Base-by-base conservation (phyloP, 2,888 invertebrate genomes). In the Automeris io region DNA sequence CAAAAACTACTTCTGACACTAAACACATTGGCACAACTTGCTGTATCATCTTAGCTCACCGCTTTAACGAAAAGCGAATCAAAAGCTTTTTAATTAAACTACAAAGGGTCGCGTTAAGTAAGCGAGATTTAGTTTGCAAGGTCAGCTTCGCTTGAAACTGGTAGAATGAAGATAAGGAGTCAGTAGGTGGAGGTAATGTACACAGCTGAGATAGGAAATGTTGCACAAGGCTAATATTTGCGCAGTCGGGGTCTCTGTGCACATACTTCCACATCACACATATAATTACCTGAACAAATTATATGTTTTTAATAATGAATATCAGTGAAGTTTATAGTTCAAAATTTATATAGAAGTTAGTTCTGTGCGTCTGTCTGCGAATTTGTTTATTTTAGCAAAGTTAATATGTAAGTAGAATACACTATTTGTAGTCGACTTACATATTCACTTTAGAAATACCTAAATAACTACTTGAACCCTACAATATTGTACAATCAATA, bases 171-270 rank as follows among this genome's bases (percentile, higher is more conserved):
- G 79, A 80, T 82, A 80, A 80, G 70, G 59, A 60, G 53, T 47
- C 50, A 57, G 61, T 58, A 63, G 64, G 61, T 61, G 61, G 61
- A 68, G 61, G 62, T 63, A 70, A 63, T 67, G 67, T 76, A 78
- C 69, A 74, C 64, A 74, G 42, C 41, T 45, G 49, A 70, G 71
- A 76, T 75, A 77, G 61, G 57, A 53, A 61, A 58, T 61, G 63
- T 70, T 76, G 68, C 64, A 69, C 61, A 67, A 63, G 53, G 63
- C 67, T 70, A 79, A 79, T 74, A 76, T 79, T 77, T 73, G 68
- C 49, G 47, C 43, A 47, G 46, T 48, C 47, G 44, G 44, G 38
- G 42, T 41, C 49, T 43, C 45, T 8, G 18, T 34, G 18, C 31
- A 32, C 37, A 32, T 44, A 54, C 55, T 42, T 51, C 54, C 41